phyloP scores from a whole-genome alignment of 2,888 invertebrate genomes.

The Agrotis clavis region DNA sequence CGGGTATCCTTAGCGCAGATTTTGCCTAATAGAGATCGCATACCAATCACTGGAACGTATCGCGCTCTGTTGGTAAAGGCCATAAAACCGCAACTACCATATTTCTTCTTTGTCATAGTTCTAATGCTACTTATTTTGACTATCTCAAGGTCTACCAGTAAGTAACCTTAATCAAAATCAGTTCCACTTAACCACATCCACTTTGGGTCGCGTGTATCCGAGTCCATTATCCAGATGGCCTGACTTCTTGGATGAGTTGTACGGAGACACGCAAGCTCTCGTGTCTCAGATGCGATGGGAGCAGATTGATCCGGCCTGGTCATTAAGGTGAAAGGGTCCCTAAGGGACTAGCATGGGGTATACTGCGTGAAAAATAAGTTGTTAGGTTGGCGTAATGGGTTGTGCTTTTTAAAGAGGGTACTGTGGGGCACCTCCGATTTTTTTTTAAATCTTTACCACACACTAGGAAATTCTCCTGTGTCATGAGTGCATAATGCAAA shows the following conservation, averaged over 20 bases:
- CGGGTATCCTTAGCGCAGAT: too few relatives aligned
- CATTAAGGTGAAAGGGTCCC: conserved; percentile 70
- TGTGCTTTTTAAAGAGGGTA: conserved; percentile 47
- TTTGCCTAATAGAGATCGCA: too few relatives aligned
- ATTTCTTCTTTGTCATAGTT: neutral
- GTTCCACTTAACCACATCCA: conserved; percentile 45
- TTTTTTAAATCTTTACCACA: too few relatives aligned
- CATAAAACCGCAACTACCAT: neutral
- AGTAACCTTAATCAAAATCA: conserved; percentile 51
- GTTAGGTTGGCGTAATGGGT: conserved; percentile 45
- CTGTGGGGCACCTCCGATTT: conserved; percentile 3
- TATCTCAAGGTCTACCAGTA: neutral
- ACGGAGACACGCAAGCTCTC: conserved; percentile 68
- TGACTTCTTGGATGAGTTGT: conserved; percentile 64
- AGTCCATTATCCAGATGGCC: conserved; percentile 61
- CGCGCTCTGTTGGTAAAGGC: too few relatives aligned
- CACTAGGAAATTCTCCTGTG: too few relatives aligned
- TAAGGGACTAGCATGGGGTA: conserved; percentile 53
- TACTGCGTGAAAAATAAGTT: conserved; percentile 58
- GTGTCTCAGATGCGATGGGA: conserved; percentile 66
- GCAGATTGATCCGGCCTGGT: conserved; percentile 66
- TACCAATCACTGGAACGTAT: too few relatives aligned
- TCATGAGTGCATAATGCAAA: too few relatives aligned
- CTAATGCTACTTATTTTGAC: neutral
- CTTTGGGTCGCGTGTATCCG: conserved; percentile 56